Evolutionary conservation across 2,888 invertebrate species (phyloP).

Genomic region (Cephus rjabovi): DNA sequence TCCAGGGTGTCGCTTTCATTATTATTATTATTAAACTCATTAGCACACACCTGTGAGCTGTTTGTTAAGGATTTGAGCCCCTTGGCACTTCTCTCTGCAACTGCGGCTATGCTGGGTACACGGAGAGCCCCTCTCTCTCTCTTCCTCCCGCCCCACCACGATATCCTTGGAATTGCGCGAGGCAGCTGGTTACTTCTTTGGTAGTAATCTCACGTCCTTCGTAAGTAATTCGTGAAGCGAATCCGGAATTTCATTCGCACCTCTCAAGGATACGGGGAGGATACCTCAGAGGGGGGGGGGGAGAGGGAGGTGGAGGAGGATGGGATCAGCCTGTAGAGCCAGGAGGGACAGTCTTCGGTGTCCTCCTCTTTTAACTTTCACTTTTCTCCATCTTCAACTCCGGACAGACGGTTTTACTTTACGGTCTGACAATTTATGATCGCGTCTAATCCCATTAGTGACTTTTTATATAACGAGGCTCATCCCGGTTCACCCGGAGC

Average conservation of each 20-base stretch:
- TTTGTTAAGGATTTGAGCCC: slow-evolving; percentile 18
- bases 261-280: slow-evolving; percentile 29
- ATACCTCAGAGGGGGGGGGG: background rate
- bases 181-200: slow-evolving; percentile 33
- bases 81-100: background rate
- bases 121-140: background rate
- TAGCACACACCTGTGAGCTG: slow-evolving; percentile 43
- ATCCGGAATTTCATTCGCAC: slow-evolving; percentile 44
- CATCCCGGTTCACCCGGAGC: no score
- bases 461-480: no score
- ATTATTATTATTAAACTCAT: slow-evolving; percentile 44
- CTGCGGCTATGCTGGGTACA: slow-evolving; percentile 5
- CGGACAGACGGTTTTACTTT: no score
- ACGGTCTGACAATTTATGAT: no score
- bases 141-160: slow-evolving; percentile 12
- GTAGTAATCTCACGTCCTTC: slow-evolving; percentile 52
- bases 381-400: no score
- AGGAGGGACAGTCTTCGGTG: no score
- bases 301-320: no score
- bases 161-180: slow-evolving; percentile 26
- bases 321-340: no score
- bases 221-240: slow-evolving; percentile 56
- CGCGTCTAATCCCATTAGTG: no score
- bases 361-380: no score
- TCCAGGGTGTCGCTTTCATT: background rate